Base-by-base conservation (phyloP, 2,888 invertebrate genomes). In the Cepaea hortensis region DNA sequence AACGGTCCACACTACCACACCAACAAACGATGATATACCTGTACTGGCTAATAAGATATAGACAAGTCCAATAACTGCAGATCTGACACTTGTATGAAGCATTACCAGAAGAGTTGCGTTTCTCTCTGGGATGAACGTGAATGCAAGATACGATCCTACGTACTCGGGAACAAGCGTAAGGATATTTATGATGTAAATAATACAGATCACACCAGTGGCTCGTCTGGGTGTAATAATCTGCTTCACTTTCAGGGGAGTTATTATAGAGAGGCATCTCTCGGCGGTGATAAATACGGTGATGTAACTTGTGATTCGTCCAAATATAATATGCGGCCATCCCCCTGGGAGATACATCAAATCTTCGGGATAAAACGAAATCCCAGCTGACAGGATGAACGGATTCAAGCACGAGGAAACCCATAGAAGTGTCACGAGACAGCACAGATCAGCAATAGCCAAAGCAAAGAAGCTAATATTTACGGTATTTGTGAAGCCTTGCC, bases 381-480 rank as follows among this genome's bases (percentile, higher is more conserved):
- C 85, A 3, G 70, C n/a, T 20, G 7, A 3, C 9, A 23, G 7
- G 3, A 81, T 4, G 7, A 7, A n/a, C 3, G 81, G 65, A 20
- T 65, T 81, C 9, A 23, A 18, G 35, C 18, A 81, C 9, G 62
- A 7, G 23, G 20, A 62, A 15, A 18, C 15, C 18, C 62, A 81
- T 62, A 23, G 48, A n/a, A 23, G 81, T 13, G 65, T 68, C 4
- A 65, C 5, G n/a, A 85, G 68, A 55, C 79, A 68, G 18, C 77
- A 65, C 9, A 85, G 77, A 55, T 85, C 85, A 18, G 85, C 65
- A 4, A 85, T 23, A 9, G 85, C 85, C 55, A 85, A 11, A 20
- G 50, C 62, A 23, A 79, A 62, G 68, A 85, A 70, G 20, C 79
- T 79, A 23, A 85, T 85, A 70, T 85, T 85, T 20, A 85, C 50